These are phyloP conservation scores for Mus pahari DNA, from an alignment of 2,113 vertebrate genomes.

Conservation along the genomic window DNA sequence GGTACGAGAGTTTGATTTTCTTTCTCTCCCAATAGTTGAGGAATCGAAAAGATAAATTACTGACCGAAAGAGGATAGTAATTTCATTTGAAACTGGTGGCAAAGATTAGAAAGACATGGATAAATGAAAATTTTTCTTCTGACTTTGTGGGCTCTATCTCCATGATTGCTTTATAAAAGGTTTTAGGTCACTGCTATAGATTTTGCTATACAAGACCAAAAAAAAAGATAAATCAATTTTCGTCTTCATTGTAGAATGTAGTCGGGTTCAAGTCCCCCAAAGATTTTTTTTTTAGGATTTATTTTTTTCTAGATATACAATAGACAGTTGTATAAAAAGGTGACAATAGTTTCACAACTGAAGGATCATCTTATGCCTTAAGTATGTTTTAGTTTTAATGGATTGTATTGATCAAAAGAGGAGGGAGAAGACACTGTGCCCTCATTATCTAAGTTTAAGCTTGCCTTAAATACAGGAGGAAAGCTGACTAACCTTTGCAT, in stretches of 20 bases:
- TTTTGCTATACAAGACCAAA: conserved; percentile 61
- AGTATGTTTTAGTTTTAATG: conserved; percentile 23
- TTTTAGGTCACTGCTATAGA: conserved; percentile 63
- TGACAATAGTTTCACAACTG: conserved; percentile 9
- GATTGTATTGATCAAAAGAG: not conserved
- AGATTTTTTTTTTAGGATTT: conserved; percentile 16
- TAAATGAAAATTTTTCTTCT: conserved; percentile 73
- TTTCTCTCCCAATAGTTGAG: conserved; percentile 52
- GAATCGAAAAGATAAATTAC: conserved; percentile 73
- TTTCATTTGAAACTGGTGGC: conserved; percentile 69
- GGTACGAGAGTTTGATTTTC: conserved; percentile 62
- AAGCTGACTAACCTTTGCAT: conserved; percentile 26
- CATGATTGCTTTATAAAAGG: conserved; percentile 63
- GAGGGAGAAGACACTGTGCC: not conserved
- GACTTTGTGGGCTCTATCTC: conserved; percentile 40
- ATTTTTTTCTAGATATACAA: conserved; percentile 44
- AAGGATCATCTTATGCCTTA: not conserved
- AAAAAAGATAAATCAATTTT: conserved; percentile 67
- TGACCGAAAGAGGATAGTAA: conserved; percentile 35
- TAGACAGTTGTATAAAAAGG: conserved; percentile 39
- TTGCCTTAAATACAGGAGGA: not conserved
- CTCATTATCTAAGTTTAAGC: not conserved
- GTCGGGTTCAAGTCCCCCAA: not conserved
- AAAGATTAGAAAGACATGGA: conserved; percentile 65
- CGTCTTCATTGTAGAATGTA: conserved; percentile 21